Percentiles rank a stretch among this genome's conserved stretches.
Evolutionary conservation across 2,113 vertebrate species (phyloP).

Genomic region (Cochlearius cochlearius): DNA sequence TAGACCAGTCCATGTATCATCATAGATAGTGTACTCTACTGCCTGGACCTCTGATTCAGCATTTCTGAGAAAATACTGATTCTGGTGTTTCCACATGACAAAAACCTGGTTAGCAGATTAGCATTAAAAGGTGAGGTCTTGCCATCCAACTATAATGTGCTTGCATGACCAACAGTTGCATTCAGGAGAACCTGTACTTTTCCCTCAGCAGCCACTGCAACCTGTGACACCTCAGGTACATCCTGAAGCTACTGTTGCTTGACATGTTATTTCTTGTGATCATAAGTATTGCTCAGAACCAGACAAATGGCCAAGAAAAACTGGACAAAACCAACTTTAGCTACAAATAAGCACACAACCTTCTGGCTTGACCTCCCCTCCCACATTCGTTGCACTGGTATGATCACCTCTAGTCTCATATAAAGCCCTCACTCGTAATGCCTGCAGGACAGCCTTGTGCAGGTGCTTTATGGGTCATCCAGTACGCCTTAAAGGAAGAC

Average conservation of each 20-base stretch:
- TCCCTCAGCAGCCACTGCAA: not conserved
- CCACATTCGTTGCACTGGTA: rapidly evolving
- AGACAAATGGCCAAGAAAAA: not conserved
- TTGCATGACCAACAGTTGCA: not conserved
- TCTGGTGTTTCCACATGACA: not conserved
- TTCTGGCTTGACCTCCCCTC: not conserved
- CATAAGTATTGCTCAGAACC: not conserved
- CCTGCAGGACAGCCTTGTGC: not conserved
- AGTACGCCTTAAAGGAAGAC: not conserved
- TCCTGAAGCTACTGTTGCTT: not conserved
- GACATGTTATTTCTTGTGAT: not conserved
- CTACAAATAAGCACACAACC: not conserved
- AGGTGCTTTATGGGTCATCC: not conserved
- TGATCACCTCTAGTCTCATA: not conserved
- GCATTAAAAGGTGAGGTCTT: not conserved
- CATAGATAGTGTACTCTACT: rapidly evolving
- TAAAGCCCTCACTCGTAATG: not conserved
- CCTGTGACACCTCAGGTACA: not conserved
- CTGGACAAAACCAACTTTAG: not conserved
- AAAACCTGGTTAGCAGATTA: not conserved
- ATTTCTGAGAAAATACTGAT: not conserved
- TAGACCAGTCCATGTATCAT: not conserved
- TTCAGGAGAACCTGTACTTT: not conserved
- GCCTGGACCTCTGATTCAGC: not conserved
- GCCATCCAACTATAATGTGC: not conserved